Evolutionary conservation across 1,140 invertebrate species (phyloP).

Genomic region (Danaus plexippus): DNA sequence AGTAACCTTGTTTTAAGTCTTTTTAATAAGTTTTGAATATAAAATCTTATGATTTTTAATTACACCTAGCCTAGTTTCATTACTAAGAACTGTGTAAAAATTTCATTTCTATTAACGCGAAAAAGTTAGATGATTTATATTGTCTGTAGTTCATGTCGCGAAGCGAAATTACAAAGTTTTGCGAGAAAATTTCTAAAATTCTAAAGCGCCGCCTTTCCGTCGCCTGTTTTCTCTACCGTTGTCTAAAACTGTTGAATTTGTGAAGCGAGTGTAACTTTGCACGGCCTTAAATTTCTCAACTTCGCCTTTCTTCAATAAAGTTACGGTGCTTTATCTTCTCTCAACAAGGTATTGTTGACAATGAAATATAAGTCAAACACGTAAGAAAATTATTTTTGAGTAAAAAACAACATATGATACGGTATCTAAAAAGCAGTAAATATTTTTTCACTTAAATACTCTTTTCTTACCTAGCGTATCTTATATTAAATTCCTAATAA

Average conservation of each 20-base stretch:
- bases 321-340: conserved; percentile 37
- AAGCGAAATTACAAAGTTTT: conserved; percentile 48
- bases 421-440: too few relatives aligned
- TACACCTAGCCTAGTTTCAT: not conserved
- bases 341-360: conserved; percentile 48
- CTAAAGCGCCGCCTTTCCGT: conserved; percentile 45
- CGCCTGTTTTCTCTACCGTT: conserved; percentile 37
- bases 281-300: conserved; percentile 57
- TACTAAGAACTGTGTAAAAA: conserved; percentile 16
- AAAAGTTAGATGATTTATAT: conserved; percentile 56
- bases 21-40: not conserved
- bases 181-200: conserved; percentile 59
- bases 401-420: too few relatives aligned
- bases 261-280: conserved; percentile 44
- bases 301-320: conserved; percentile 45
- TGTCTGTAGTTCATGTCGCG: conserved; percentile 32
- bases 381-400: too few relatives aligned
- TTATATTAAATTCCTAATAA: too few relatives aligned
- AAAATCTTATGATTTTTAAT: not conserved
- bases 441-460: too few relatives aligned
- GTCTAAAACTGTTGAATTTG: conserved; percentile 41
- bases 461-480: too few relatives aligned
- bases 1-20: too few relatives aligned
- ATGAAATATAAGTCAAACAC: conserved; percentile 16
- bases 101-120: conserved; percentile 31